phyloP scores from a whole-genome alignment of 2,797 vertebrate species.

The Ispidina picta region DNA sequence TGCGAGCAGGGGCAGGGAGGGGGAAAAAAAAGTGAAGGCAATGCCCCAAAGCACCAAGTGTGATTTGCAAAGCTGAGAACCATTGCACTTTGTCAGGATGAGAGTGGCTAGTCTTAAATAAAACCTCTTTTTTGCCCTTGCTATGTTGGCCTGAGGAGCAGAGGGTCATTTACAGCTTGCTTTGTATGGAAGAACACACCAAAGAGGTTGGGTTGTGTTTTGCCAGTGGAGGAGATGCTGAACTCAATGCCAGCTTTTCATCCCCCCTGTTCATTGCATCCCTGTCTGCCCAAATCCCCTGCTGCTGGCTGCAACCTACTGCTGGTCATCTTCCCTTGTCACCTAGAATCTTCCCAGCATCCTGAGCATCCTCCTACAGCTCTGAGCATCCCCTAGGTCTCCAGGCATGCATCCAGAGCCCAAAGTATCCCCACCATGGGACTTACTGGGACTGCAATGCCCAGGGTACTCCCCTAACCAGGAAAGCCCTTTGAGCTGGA shows the following conservation, averaged over 20 bases:
- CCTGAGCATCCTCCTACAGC: no score
- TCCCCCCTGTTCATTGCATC: background rate
- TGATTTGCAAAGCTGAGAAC: background rate
- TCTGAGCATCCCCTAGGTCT: background rate
- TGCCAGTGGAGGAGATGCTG: background rate
- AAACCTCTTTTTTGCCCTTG: background rate
- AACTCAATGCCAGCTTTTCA: fast-evolving
- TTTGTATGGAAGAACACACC: background rate
- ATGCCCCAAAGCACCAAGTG: background rate
- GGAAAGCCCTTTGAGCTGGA: background rate
- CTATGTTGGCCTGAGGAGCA: background rate
- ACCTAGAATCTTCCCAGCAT: background rate
- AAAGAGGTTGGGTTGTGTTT: background rate
- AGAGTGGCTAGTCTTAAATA: background rate
- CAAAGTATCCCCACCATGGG: fast-evolving
- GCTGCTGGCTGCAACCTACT: background rate
- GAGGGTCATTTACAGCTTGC: background rate
- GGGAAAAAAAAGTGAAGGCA: background rate
- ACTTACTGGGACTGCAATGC: background rate
- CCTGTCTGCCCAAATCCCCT: background rate
- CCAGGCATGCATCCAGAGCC: background rate
- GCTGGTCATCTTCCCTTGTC: background rate
- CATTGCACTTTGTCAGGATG: background rate
- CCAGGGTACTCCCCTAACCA: background rate
- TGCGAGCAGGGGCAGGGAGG: background rate